Conservation (phyloP, 2,888 invertebrate genomes). For the Corythucha ciliata region DNA sequence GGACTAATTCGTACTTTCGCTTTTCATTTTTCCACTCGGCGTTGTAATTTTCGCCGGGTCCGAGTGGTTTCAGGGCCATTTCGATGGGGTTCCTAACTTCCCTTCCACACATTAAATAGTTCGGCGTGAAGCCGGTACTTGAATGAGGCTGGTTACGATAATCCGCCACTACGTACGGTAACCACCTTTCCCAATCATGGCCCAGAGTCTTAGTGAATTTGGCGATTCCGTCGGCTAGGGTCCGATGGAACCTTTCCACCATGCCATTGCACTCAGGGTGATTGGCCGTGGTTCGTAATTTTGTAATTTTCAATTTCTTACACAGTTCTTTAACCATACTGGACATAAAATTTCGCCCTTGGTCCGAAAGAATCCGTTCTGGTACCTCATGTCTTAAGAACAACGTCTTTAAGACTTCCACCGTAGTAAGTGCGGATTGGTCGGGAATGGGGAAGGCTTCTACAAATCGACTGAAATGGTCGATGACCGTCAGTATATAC, state of each 20-base stretch:
- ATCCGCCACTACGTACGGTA: slow-evolving; percentile 36
- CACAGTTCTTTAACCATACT: neutral
- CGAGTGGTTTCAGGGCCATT: no score
- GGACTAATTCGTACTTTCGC: no score
- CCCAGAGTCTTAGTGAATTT: slow-evolving; percentile 36
- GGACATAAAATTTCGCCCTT: slow-evolving; percentile 39
- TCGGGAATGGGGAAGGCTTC: slow-evolving; percentile 38
- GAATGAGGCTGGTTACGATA: slow-evolving; percentile 37
- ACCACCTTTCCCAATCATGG: slow-evolving; percentile 39
- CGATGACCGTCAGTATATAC: slow-evolving; percentile 38
- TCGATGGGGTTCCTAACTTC: no score
- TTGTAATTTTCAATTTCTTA: slow-evolving; percentile 7
- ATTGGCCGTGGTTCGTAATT: slow-evolving; percentile 37
- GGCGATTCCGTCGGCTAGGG: slow-evolving; percentile 37
- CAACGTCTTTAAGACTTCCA: slow-evolving; percentile 37
- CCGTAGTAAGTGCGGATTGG: slow-evolving; percentile 38
- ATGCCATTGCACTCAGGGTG: slow-evolving; percentile 35
- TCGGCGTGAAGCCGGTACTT: slow-evolving; percentile 31
- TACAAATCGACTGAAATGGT: slow-evolving; percentile 35
- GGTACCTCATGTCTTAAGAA: slow-evolving; percentile 40
- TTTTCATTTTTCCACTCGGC: no score
- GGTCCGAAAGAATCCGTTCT: slow-evolving; percentile 39
- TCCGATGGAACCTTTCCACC: slow-evolving; percentile 38
- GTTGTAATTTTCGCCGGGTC: no score
- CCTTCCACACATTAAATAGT: slow-evolving; percentile 22